Base-by-base conservation (phyloP, 2,113 vertebrate species). In the Panurus biarmicus region DNA sequence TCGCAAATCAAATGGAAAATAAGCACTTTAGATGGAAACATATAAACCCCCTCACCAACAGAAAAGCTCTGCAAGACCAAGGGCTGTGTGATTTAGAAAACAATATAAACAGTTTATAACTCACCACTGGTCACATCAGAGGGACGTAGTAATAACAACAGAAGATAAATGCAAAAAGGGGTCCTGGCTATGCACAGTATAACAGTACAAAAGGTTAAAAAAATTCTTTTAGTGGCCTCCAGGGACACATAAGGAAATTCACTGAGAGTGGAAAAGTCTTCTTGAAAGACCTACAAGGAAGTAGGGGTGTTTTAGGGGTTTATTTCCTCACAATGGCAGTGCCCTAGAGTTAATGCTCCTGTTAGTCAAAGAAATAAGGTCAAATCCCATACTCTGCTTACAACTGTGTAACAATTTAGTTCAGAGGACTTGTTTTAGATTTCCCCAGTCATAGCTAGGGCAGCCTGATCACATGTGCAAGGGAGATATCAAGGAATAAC, bases 271-370 rank as follows among this genome's bases (percentile, higher is more conserved):
- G 18, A 87, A 91, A 75, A 71, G 5, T 82, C 44, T 36, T 85
- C 13, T 44, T 92, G 69, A 94, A 93, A 94, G 62, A 93, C 51
- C 40, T 57, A 40, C 28, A 89, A 94, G 45, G 38, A 95, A 93
- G 31, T 74, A 85, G n/a, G n/a, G n/a, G n/a, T n/a, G n/a, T n/a
- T 72, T 95, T 64, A 74, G 38, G 4, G 47, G 85, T 91, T 93
- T 51, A 78, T 72, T 96, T 94, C 76, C 58, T 96, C 7, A 36
- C 50, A 42, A 23, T 77, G 23, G 18, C 57, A 8, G 36, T 92
- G 36, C 47, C 44, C 54, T 72, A 29, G 18, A 50, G 48, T 29
- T 94, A 96, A 85, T 81, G 74, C 58, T 65, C 26, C 42, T 56
- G 11, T 54, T 90, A 93, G 71, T 69, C 53, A 88, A 89, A 90